Evolutionary conservation across 92 coral and sea anemone genomes (phyloP).

Genomic region (Zoanthus sociatus): DNA sequence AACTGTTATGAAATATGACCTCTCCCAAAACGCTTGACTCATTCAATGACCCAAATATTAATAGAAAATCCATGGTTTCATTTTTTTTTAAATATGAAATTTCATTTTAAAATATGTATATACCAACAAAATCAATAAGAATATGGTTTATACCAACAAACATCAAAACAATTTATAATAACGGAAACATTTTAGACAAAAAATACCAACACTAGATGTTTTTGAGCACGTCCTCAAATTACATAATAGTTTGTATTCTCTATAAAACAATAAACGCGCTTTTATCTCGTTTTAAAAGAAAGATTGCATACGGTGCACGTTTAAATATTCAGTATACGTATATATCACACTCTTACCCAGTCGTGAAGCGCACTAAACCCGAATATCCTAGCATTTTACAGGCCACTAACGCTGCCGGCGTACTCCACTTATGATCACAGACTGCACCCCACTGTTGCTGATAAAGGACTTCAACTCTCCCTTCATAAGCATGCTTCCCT

Average conservation of each 20-base stretch:
- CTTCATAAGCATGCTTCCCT: conserved; percentile 90
- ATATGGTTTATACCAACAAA: neutral
- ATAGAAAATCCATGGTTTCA: too few relatives aligned
- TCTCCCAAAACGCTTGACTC: too few relatives aligned
- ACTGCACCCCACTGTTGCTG: conserved; percentile 83
- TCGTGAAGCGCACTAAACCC: conserved; percentile 52
- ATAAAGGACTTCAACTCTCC: conserved; percentile 79
- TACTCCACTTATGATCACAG: conserved; percentile 85
- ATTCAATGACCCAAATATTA: too few relatives aligned
- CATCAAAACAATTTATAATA: neutral
- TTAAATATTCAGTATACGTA: neutral
- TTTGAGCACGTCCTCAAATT: neutral
- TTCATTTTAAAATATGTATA: too few relatives aligned
- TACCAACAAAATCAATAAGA: too few relatives aligned
- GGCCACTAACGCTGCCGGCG: conserved; percentile 78
- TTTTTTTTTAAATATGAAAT: too few relatives aligned
- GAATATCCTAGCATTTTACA: conserved; percentile 83
- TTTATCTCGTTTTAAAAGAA: neutral
- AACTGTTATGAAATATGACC: too few relatives aligned
- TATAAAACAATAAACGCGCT: neutral
- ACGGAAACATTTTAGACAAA: neutral
- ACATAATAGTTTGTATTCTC: neutral
- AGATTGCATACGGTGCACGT: neutral
- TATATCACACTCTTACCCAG: conserved; percentile 48
- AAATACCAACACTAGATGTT: neutral